Base-by-base conservation (phyloP, 2,113 vertebrate genomes). In the Mixornis gularis region DNA sequence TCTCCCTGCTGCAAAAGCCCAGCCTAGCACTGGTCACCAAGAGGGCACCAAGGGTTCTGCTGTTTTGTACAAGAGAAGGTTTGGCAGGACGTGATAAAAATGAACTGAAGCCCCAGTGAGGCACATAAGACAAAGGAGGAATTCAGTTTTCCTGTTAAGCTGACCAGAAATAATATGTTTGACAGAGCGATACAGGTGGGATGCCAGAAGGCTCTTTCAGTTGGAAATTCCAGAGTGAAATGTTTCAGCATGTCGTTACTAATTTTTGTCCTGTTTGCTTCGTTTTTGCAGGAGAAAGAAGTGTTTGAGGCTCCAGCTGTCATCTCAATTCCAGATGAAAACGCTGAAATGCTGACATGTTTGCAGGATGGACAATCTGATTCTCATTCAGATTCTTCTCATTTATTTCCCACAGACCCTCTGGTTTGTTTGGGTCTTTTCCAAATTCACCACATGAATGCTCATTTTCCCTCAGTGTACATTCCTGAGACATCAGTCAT, bases 151-250 rank as follows among this genome's bases (percentile, higher is more conserved):
- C 17, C 4, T 40, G 49, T 81, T 68, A 49, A 76, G 78, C 53
- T 92, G 83, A 87, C 80, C 70, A 79, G 90, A 95, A 95, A 87
- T 90, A 81, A 89, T 30, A 17, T 69, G 59, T 51, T 90, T 26
- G 8, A 21, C 73, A 85, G 83, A 48, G n/a, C 64, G 64, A 79
- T 94, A 55, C 0, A 86, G 38, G 62, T 82, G 89, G 58, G 77
- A 79, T 2, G 90, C 89, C 88, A 93, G 87, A 79, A 95, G 73
- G 86, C 63, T 89, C 38, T 55, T 92, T 87, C 73, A 53, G 6
- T 17, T 62, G 74, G 70, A 94, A 87, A 89, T 79, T 93, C 84
- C 80, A 48, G 1, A 65, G 65, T 65, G 73, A 92, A 95, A 87
- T 0, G 0, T 65, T 94, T 93, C 79, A 78, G 34, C 3, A 0